phyloP scores from a whole-genome alignment of 2,888 invertebrate species.

The Netelia inedita region DNA sequence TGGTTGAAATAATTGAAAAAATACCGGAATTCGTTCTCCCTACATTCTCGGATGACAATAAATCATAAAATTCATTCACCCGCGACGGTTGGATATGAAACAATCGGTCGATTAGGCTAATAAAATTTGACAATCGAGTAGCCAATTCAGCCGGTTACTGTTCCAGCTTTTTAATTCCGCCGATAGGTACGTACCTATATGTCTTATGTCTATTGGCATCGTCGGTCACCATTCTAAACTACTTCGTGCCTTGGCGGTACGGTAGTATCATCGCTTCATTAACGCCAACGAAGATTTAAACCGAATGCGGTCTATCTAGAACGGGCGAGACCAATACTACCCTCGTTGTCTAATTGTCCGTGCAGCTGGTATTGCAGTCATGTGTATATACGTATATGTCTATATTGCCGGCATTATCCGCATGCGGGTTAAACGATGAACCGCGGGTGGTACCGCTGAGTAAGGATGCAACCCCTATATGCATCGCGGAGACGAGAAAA shows the following conservation, averaged over 20 bases:
- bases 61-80: background rate
- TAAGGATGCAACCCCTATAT: constrained; percentile 19
- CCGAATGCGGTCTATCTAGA: constrained; percentile 45
- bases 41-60: no score
- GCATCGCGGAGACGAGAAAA: background rate
- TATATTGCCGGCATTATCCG: constrained; percentile 60
- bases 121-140: constrained; percentile 79
- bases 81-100: background rate
- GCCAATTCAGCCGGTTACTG: constrained; percentile 2
- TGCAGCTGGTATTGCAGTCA: constrained; percentile 16
- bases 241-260: constrained; percentile 39
- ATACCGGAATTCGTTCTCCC: no score
- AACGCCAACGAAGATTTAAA: constrained; percentile 65
- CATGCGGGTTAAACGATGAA: constrained; percentile 62
- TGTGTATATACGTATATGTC: constrained; percentile 23
- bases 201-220: constrained; percentile 35
- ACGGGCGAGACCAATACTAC: constrained; percentile 14
- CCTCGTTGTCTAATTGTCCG: constrained; percentile 64
- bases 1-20: no score
- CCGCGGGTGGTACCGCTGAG: constrained; percentile 20
- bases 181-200: background rate
- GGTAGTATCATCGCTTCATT: constrained; percentile 52
- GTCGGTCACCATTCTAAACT: constrained; percentile 43
- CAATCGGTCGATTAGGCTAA: constrained; percentile 77
- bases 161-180: constrained; percentile 52